Base-by-base conservation (phyloP, 2,797 vertebrate genomes). In the Cyprinodon diabolis region DNA sequence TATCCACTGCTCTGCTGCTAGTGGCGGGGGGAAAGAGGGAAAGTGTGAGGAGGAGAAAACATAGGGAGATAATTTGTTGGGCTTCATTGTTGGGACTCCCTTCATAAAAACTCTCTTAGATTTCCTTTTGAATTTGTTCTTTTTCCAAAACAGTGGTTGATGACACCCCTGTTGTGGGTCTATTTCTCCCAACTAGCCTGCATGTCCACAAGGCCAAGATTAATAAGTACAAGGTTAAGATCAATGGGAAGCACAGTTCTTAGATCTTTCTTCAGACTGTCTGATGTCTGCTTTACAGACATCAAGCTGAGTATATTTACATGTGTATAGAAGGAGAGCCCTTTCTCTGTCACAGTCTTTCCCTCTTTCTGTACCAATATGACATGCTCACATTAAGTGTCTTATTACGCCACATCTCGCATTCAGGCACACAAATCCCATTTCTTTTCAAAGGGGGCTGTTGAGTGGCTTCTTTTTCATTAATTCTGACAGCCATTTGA, bases 391-490 rank as follows among this genome's bases (percentile, higher is more conserved):
- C 77, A 65, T 66, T 70, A 68, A 72, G 71, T 84, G 82, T 81
- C 73, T 81, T 83, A 58, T 81, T 76, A 81, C 71, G 52, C 60
- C 51, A 21, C 70, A 78, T 82, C 71, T 80, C 45, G 56, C 75
- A 80, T 84, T 79, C 82, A 88, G 73, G 75, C 74, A 56, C 82
- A 78, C 52, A 82, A 82, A 86, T 84, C 76, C 71, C 52, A 79
- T 87, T 86, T 84, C 72, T 82, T 84, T 79, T 76, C 74, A 72
- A 85, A 60, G 74, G 62, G 69, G 60, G 75, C 74, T 88, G 57
- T 79, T 81, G 74, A 88, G 58, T 79, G 71, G 79, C 79, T 90
- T 73, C 63, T 65, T 87, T 88, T 89, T 87, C 76, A 89, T 88
- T 77, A 72, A 55, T 67, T 76, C 84, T 85, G 83, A 83, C 86